Base-by-base conservation (phyloP, 2,888 invertebrate genomes). In the Pecten maximus region DNA sequence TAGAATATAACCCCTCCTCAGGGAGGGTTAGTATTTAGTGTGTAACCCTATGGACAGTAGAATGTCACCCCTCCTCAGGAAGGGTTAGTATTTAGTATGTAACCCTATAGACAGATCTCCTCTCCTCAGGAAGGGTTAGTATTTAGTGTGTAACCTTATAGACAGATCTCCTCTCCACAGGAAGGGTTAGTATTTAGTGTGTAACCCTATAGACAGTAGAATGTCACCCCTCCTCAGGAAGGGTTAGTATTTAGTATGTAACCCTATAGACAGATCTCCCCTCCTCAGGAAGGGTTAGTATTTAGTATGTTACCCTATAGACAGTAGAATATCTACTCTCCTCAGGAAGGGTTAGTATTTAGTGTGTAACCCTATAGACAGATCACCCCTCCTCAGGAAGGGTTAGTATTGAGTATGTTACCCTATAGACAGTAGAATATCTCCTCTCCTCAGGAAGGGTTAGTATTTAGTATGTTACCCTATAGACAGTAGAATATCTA, bases 231-330 rank as follows among this genome's bases (percentile, higher is more conserved):
- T 48, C 19, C 48, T 48, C 48, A 48, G 48, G 48, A 48, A 48
- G 19, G 48, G 48, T 48, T 16, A 12, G 48, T 54, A 54, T n/a
- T n/a, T n/a, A 54, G 16, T 89, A 95, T 95, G 2, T 95, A 95
- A n/a, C 87, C 95, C 95, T 35, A 96, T 96, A 40, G 92, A 96
- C 91, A 94, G 93, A 6, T 96, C 96, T 0, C 95, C 96, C 15
- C 92, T 96, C 10, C 91, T 96, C 10, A 92, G 96, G 88, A 96
- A 96, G 96, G 98, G 98, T 74, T 8, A 8, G 74, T 60, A 60
- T 23, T 60, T n/a, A 60, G 12, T 44, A 12, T n/a, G 2, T 60
- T 23, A 6, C n/a, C 8, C 12, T 44, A 44, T 44, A 44, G 12
- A 44, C 44, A n/a, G n/a, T n/a, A n/a, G n/a, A n/a, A n/a, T n/a